Conservation (phyloP, 2,113 vertebrate species). For the Sinocyclocheilus anshuiensis region DNA sequence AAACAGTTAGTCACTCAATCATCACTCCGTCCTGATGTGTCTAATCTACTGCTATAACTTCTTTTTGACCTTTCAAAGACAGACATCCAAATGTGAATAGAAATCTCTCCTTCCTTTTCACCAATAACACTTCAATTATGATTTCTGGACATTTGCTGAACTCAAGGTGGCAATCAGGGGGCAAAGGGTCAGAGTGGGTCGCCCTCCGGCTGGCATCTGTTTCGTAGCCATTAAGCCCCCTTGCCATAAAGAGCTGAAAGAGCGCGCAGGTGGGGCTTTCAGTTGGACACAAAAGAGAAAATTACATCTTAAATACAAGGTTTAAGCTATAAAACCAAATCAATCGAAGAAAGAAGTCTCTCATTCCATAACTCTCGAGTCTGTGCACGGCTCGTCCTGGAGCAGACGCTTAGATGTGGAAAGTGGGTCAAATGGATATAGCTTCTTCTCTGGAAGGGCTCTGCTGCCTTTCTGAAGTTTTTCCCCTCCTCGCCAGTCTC, state of each 20-base stretch:
- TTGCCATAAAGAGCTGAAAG: neutral
- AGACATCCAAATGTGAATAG: neutral
- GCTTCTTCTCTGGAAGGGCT: slow-evolving; percentile 46
- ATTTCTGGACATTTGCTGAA: neutral
- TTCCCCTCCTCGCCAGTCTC: neutral
- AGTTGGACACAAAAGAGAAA: slow-evolving; percentile 28
- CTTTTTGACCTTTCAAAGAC: neutral
- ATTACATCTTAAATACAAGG: slow-evolving; percentile 40
- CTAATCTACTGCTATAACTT: neutral
- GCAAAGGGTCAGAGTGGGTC: slow-evolving; percentile 28
- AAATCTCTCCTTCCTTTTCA: neutral
- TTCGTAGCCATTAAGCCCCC: neutral
- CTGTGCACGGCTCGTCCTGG: slow-evolving; percentile 11
- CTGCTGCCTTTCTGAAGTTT: slow-evolving; percentile 38
- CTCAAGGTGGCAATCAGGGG: neutral
- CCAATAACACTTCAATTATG: neutral
- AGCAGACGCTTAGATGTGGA: slow-evolving; percentile 39
- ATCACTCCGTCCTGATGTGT: neutral
- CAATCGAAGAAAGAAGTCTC: slow-evolving; percentile 30
- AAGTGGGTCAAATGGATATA: slow-evolving; percentile 53
- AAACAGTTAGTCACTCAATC: neutral
- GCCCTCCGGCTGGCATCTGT: neutral
- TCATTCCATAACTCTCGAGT: slow-evolving; percentile 15
- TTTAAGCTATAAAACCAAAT: slow-evolving; percentile 30
- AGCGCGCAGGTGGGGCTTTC: neutral